Evolutionary conservation across 2,113 vertebrate species (phyloP).

Genomic region (Callithrix jacchus): DNA sequence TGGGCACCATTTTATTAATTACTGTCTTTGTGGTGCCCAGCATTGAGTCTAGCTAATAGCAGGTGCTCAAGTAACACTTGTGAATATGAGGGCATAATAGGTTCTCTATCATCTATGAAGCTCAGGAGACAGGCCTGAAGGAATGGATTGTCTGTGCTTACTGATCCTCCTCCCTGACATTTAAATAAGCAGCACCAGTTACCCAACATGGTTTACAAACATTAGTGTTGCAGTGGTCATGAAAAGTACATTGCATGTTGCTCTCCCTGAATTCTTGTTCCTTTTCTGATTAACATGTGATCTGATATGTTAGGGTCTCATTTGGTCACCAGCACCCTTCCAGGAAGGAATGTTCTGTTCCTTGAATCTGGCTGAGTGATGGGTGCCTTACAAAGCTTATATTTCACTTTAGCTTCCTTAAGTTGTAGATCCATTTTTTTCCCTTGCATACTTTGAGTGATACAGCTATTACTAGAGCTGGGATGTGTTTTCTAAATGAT

Average conservation of each 20-base stretch:
- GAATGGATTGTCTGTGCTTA: conserved; percentile 7
- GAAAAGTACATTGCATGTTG: conserved; percentile 71
- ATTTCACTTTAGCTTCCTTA: conserved; percentile 15
- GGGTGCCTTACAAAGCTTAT: conserved; percentile 62
- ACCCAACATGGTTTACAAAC: conserved; percentile 60
- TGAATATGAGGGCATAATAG: background rate
- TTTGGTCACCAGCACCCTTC: conserved; percentile 72
- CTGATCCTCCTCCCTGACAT: background rate
- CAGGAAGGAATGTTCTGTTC: conserved; percentile 66
- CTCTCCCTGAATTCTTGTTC: conserved; percentile 69
- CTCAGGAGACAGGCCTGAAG: conserved; percentile 25
- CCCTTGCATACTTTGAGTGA: background rate
- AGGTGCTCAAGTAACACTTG: background rate
- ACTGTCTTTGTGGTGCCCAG: background rate
- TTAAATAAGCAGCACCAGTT: conserved; percentile 70
- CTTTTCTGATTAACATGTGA: conserved; percentile 72
- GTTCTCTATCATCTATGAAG: background rate
- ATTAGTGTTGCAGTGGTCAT: conserved; percentile 60
- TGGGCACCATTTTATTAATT: background rate
- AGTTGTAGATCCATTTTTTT: conserved; percentile 30
- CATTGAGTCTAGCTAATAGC: background rate
- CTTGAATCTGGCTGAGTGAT: background rate
- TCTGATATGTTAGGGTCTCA: conserved; percentile 74
- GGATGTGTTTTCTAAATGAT: background rate
- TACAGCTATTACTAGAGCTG: background rate